These are phyloP conservation scores for Alca torda DNA, from an alignment of 2,797 vertebrate species.

Conservation along the genomic window DNA sequence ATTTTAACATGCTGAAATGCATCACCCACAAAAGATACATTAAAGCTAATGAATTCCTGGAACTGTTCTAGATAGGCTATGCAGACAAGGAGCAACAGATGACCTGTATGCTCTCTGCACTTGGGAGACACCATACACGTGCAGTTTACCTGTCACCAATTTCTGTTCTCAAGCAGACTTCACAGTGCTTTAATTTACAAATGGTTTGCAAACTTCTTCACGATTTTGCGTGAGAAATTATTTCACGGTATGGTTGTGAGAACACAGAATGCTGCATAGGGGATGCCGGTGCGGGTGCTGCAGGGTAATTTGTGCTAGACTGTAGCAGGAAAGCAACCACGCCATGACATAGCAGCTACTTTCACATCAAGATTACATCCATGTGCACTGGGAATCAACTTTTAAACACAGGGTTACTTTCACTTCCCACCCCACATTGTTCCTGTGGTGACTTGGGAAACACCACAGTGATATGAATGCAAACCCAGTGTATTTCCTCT, in stretches of 20 bases:
- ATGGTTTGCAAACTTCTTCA: not conserved
- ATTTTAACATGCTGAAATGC: not conserved
- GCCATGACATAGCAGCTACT: not conserved
- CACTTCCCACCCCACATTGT: not conserved
- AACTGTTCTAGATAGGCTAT: not conserved
- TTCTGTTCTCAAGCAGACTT: not conserved
- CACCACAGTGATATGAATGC: fast-evolving
- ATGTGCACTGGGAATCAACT: not conserved
- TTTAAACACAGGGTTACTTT: not conserved
- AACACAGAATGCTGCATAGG: not conserved
- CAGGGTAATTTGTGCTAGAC: not conserved
- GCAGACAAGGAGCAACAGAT: not conserved
- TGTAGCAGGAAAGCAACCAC: not conserved
- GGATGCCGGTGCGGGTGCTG: not conserved
- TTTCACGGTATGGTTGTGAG: not conserved
- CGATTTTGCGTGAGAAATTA: not conserved
- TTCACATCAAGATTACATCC: not conserved
- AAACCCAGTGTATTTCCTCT: not conserved
- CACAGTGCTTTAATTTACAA: not conserved
- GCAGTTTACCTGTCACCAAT: not conserved
- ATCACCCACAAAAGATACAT: not conserved
- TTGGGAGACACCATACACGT: not conserved
- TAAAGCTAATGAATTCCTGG: not conserved
- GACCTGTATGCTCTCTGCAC: not conserved
- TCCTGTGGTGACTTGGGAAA: not conserved